Evolutionary conservation across 2,113 vertebrate genomes (phyloP).

Genomic region (Notothenia coriiceps): DNA sequence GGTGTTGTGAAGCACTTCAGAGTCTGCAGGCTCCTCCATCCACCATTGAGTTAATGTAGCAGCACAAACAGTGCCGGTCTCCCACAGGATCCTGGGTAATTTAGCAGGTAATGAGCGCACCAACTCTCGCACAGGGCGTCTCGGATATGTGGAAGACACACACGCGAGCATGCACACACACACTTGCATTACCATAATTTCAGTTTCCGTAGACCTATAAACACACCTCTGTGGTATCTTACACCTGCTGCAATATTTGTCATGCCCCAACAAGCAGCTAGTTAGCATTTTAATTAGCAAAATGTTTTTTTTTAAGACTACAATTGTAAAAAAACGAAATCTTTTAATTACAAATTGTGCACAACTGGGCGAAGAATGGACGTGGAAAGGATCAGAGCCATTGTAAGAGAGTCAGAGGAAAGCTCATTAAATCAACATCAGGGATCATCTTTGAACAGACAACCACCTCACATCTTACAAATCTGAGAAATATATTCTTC

Average conservation of each 20-base stretch:
- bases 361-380: background rate
- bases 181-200: background rate
- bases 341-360: background rate
- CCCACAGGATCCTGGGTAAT: slow-evolving; percentile 60
- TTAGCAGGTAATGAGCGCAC: slow-evolving; percentile 63
- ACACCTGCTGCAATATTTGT: slow-evolving; percentile 19
- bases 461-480: background rate
- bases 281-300: slow-evolving; percentile 24
- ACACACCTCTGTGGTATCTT: slow-evolving; percentile 23
- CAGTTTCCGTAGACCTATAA: slow-evolving; percentile 18
- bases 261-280: slow-evolving; percentile 1
- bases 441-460: background rate
- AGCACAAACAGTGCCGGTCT: slow-evolving; percentile 29
- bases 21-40: slow-evolving; percentile 2
- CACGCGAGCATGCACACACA: background rate
- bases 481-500: background rate
- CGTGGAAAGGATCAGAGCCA: no score
- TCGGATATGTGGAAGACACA: slow-evolving; percentile 12
- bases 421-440: background rate
- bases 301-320: background rate
- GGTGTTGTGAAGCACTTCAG: background rate
- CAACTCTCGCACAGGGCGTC: slow-evolving; percentile 17
- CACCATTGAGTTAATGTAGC: background rate
- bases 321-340: background rate
- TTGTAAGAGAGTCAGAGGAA: background rate